Conservation (phyloP, 53 echinoderm and acorn worm species). For the Apostichopus leukothele region DNA sequence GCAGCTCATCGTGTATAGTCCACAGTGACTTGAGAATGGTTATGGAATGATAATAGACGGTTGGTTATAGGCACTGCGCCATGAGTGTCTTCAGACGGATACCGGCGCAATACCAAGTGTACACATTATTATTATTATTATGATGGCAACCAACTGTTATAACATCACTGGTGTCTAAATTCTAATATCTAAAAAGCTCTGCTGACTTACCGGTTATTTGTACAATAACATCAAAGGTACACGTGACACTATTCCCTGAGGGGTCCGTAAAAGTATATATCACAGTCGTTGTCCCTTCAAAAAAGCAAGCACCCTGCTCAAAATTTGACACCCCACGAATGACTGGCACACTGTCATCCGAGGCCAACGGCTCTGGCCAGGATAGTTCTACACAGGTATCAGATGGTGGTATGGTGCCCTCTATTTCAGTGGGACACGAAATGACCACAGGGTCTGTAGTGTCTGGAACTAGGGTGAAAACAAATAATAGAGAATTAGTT, state of each 20-base stretch:
- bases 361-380: constrained; percentile 31
- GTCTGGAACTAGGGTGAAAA: not conserved
- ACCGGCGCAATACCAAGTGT: no score
- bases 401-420: not conserved
- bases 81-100: no score
- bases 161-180: no score
- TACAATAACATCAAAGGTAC: constrained; percentile 28
- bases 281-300: not conserved
- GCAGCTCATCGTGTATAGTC: no score
- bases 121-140: no score
- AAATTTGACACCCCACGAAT: not conserved
- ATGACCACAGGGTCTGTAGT: constrained; percentile 2
- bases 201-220: not conserved
- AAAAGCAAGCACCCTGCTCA: constrained; percentile 12
- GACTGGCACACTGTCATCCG: constrained; percentile 15
- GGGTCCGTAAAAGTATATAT: constrained; percentile 14
- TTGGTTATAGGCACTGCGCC: no score
- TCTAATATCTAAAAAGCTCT: no score
- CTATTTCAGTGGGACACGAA: constrained; percentile 5
- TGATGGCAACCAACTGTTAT: no score
- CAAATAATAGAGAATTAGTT: no score
- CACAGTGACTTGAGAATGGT: no score
- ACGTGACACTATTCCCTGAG: constrained; percentile 27
- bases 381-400: not conserved
- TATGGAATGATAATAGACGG: no score